Evolutionary conservation across 2,888 invertebrate species (phyloP).

Genomic region (Drosophila paranaensis): DNA sequence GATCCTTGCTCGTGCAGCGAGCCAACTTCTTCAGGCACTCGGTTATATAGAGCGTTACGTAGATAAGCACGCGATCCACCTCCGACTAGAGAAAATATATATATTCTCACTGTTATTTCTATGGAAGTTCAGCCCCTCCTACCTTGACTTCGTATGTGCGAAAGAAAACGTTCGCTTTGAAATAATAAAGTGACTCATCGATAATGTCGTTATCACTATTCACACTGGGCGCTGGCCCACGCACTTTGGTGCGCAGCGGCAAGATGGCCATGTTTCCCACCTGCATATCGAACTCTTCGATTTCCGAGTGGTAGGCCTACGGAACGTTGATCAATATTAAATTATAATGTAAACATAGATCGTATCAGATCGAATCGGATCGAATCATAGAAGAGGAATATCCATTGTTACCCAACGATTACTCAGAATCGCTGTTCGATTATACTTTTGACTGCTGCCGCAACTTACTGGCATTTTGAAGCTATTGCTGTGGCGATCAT

Average conservation of each 20-base stretch:
- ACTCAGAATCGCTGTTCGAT: too few species aligned
- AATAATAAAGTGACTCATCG: constrained; percentile 98
- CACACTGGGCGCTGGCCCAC: constrained; percentile 95
- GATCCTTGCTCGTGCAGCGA: constrained; percentile 94
- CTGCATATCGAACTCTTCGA: constrained; percentile 89
- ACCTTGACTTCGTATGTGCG: constrained; percentile 99
- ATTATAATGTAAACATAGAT: too few species aligned
- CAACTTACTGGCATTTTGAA: constrained; percentile 50
- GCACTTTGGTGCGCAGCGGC: constrained; percentile 94
- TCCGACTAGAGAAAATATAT: too few species aligned
- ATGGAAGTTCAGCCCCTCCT: constrained; percentile 63
- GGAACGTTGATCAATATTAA: neutral
- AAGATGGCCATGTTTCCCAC: constrained; percentile 97
- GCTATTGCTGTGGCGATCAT: constrained; percentile 24
- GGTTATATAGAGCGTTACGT: constrained; percentile 97
- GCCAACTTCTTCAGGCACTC: constrained; percentile 98
- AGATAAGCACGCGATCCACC: constrained; percentile 98
- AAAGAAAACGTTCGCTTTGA: constrained; percentile 99
- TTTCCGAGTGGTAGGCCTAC: constrained; percentile 97
- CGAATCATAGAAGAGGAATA: too few species aligned
- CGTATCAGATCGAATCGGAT: too few species aligned
- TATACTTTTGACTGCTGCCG: too few species aligned
- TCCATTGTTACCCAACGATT: too few species aligned
- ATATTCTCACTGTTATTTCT: neutral
- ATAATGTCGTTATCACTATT: constrained; percentile 94